Percentiles rank a stretch among this genome's conserved stretches.
phyloP scores from a whole-genome alignment of 1,140 invertebrate genomes.

The Lasioglossum baleicum region DNA sequence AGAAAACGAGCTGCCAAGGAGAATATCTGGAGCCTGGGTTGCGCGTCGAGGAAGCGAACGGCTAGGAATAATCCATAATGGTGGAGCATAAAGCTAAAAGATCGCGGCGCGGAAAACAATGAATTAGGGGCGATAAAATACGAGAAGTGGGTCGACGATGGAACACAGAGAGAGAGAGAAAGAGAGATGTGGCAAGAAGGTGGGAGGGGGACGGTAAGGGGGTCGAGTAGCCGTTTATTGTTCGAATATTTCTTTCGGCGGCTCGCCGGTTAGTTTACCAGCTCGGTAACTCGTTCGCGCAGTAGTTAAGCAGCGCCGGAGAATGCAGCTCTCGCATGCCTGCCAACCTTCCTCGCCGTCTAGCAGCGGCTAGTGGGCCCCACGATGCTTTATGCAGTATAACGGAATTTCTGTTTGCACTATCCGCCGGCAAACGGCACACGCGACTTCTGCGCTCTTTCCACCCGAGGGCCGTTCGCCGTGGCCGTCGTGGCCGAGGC shows the following conservation, averaged over 20 bases:
- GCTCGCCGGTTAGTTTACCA: slow-evolving; percentile 29
- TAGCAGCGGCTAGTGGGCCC: slow-evolving; percentile 29
- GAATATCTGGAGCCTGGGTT: neutral
- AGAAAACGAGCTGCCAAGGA: neutral
- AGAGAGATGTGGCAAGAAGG: no score
- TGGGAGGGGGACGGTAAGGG: neutral
- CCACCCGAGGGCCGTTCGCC: neutral
- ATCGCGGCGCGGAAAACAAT: slow-evolving; percentile 49
- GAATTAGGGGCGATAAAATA: slow-evolving; percentile 53
- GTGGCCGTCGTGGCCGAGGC: slow-evolving; percentile 21
- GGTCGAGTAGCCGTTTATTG: slow-evolving; percentile 19
- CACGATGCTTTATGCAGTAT: slow-evolving; percentile 62
- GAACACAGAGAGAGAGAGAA: no score
- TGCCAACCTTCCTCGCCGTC: slow-evolving; percentile 35
- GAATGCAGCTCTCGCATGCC: slow-evolving; percentile 72
- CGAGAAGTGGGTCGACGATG: neutral
- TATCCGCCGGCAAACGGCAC: slow-evolving; percentile 52
- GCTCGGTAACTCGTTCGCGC: slow-evolving; percentile 65
- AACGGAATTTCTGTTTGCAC: slow-evolving; percentile 69
- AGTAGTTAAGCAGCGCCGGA: slow-evolving; percentile 68
- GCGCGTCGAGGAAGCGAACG: slow-evolving; percentile 14
- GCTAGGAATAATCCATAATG: slow-evolving; percentile 44
- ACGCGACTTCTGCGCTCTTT: slow-evolving; percentile 33
- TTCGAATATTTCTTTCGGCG: slow-evolving; percentile 31
- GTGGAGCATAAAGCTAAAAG: slow-evolving; percentile 38